Evolutionary conservation across 2,888 invertebrate genomes (phyloP).

Genomic region (Tachystola acroxantha): DNA sequence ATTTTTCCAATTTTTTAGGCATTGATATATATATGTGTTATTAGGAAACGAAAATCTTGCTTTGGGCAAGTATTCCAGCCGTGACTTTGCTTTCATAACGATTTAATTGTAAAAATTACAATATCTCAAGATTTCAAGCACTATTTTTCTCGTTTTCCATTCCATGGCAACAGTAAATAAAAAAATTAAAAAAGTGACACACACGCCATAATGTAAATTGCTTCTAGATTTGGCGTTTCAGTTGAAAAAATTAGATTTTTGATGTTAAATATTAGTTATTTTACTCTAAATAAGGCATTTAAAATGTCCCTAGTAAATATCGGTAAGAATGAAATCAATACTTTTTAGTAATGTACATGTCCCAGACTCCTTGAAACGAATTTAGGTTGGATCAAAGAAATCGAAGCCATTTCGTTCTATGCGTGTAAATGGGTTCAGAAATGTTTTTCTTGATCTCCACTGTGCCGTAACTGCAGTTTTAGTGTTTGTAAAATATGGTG

Average conservation of each 20-base stretch:
- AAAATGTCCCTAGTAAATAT: conserved; percentile 67
- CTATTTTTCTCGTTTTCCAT: no score
- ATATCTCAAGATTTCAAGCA: no score
- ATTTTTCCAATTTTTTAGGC: no score
- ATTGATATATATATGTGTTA: no score
- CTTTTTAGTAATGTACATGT: conserved; percentile 23
- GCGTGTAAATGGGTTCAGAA: conserved; percentile 44
- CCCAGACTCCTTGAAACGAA: conserved; percentile 37
- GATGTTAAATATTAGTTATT: conserved; percentile 49
- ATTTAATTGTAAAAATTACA: no score
- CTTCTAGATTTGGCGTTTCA: conserved; percentile 73
- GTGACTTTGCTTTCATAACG: no score
- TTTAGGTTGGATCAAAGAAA: conserved; percentile 67
- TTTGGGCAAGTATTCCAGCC: no score
- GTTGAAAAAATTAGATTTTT: conserved; percentile 61
- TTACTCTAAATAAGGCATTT: conserved; percentile 55
- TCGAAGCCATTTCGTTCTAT: conserved; percentile 72
- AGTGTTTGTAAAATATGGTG: conserved; percentile 27
- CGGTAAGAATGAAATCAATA: conserved; percentile 55
- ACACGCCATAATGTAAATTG: conserved; percentile 79
- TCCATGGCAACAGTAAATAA: no score
- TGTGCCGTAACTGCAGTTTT: conserved; percentile 19
- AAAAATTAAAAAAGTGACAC: conserved; percentile 75
- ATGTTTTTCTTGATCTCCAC: conserved; percentile 29
- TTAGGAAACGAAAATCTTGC: no score